Base-by-base conservation (phyloP, 2,888 invertebrate genomes). In the Drosophila cognata region DNA sequence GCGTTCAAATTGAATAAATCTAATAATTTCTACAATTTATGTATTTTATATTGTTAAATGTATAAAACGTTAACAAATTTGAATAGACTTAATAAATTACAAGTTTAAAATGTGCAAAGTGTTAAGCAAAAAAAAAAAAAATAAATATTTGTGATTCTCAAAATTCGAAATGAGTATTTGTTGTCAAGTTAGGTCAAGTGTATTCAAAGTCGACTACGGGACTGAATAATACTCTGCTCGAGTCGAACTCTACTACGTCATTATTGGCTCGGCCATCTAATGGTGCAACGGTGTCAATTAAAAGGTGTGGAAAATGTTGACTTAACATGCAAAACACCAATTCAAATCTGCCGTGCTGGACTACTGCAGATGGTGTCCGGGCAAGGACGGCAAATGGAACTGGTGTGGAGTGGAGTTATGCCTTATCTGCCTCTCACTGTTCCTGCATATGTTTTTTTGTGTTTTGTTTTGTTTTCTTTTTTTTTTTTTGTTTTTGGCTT, bases 301-400 rank as follows among this genome's bases (percentile, higher is more conserved):
- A 78, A 78, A 85, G 88, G 83, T 88, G 88, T 83, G 79, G 79
- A 85, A 85, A 86, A 81, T 79, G 77, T 73, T 52, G 71, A 77
- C 71, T 79, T 77, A 76, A 78, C 84, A 87, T 88, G 88, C 89
- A 81, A 88, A 84, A 82, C 72, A 69, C 74, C 79, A 89, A 88
- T 86, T 84, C 84, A 71, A 78, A 69, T 73, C 36, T 28, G 64
- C 28, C 64, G 53, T 53, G 18, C 36, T 38, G 55, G 36, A 36
- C 55, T 38, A n/a, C 38, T 10, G 25, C 48, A 59, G 58, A 59
- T 81, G 61, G 65, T 51, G 66, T 21, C 65, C 63, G 36, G 36
- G 55, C 55, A 71, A 62, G 66, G 65, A 57, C 28, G 28, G 56
- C 56, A 38, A 56, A 38, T 38, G 56, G 38, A 38, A 38, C 38